Evolutionary conservation across 2,888 invertebrate genomes (phyloP).

Genomic region (Geophilus truncorum): DNA sequence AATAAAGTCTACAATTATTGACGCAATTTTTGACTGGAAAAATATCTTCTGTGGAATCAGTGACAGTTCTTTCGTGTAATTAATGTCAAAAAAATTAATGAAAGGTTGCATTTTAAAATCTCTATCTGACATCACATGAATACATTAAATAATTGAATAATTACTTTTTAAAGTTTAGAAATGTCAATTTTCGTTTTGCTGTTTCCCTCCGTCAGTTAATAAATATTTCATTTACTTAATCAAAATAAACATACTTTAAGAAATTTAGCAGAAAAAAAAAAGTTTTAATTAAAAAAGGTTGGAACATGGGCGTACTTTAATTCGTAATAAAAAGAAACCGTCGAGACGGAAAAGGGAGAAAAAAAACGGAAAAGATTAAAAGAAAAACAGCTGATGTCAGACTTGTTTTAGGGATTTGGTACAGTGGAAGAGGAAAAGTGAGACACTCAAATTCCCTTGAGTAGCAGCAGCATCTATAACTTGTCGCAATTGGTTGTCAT

Average conservation of each 20-base stretch:
- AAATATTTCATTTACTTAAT: not conserved
- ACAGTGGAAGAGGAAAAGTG: not conserved
- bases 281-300: not conserved
- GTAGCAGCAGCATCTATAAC: not conserved
- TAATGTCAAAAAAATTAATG: too few relatives aligned
- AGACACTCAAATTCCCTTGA: not conserved
- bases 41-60: too few relatives aligned
- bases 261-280: not conserved
- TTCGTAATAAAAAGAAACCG: not conserved
- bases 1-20: too few relatives aligned
- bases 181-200: too few relatives aligned
- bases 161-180: not conserved
- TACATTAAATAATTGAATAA: too few relatives aligned
- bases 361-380: not conserved
- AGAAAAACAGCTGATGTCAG: conserved; percentile 8
- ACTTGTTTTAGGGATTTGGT: not conserved
- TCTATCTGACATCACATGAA: too few relatives aligned
- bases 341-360: not conserved
- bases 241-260: not conserved
- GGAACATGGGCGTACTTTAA: not conserved
- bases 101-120: too few relatives aligned
- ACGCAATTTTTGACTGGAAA: too few relatives aligned
- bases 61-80: too few relatives aligned
- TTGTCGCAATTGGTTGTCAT: conserved; percentile 1
- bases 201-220: not conserved